Conservation (phyloP, 2,888 invertebrate genomes). For the Coleophora flavipennella region DNA sequence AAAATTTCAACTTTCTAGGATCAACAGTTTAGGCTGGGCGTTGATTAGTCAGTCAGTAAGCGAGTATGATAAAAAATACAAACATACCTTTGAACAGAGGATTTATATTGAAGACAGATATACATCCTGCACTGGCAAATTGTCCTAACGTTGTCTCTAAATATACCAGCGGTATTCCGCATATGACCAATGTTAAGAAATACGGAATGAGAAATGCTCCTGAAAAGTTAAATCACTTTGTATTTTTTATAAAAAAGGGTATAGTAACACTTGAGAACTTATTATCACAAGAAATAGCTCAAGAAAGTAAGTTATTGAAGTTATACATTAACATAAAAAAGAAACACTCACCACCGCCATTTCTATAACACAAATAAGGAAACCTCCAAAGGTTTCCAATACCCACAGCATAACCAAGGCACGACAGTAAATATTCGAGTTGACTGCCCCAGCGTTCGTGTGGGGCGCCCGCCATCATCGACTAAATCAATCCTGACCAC, state of each 20-base stretch:
- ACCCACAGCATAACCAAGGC: constrained; percentile 88
- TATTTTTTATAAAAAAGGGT: not conserved
- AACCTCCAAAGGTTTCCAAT: constrained; percentile 91
- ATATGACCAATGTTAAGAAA: constrained; percentile 82
- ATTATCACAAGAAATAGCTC: no score
- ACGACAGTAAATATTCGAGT: constrained; percentile 84
- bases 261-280: no score
- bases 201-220: constrained; percentile 93
- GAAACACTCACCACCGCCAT: constrained; percentile 81
- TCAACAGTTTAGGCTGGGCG: no score
- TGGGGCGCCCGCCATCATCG: constrained; percentile 40
- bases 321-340: no score
- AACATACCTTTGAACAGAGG: constrained; percentile 87
- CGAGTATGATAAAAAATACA: not conserved
- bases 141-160: constrained; percentile 91
- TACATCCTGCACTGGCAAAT: constrained; percentile 85
- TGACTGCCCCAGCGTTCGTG: constrained; percentile 82
- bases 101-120: constrained; percentile 84
- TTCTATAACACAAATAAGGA: constrained; percentile 88
- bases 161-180: constrained; percentile 90
- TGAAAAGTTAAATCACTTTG: constrained; percentile 46
- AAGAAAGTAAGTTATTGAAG: no score
- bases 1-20: no score
- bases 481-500: constrained; percentile 21
- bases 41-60: no score